Conservation (phyloP, 2,113 vertebrate genomes). For the Gymnobelideus leadbeateri region DNA sequence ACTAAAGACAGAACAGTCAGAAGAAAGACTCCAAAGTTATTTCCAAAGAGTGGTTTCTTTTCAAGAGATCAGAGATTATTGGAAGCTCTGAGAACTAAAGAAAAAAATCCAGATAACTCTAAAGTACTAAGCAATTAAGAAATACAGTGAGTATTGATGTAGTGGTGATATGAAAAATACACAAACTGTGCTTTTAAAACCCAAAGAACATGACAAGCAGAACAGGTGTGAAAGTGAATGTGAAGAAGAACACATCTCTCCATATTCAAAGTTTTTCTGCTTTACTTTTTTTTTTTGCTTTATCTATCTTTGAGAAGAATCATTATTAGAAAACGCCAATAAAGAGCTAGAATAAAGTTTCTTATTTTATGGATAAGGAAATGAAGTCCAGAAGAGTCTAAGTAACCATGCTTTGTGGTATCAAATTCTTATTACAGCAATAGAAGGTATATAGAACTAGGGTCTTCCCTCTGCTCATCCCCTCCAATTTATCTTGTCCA, state of each 20-base stretch:
- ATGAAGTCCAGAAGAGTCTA: background rate
- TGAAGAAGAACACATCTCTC: background rate
- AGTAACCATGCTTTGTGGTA: background rate
- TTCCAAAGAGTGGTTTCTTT: background rate
- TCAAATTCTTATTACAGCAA: background rate
- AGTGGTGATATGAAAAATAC: background rate
- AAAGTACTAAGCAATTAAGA: background rate
- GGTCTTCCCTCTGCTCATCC: background rate
- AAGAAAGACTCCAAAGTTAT: background rate
- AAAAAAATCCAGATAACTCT: background rate
- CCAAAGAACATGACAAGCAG: background rate
- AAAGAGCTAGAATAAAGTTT: background rate
- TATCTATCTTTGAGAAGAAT: background rate
- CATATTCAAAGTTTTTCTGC: background rate
- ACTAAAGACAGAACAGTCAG: background rate
- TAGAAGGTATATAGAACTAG: background rate
- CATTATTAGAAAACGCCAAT: background rate
- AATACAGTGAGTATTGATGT: background rate
- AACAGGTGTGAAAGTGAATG: background rate
- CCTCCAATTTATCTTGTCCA: background rate
- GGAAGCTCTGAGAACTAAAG: background rate
- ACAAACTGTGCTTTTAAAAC: background rate
- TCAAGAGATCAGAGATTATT: background rate
- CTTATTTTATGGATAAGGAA: background rate
- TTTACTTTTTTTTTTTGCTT: background rate